Evolutionary conservation across 2,888 invertebrate genomes (phyloP), one percentile per base, ranked within the genome.

Genomic region (Resseliella maxima): DNA sequence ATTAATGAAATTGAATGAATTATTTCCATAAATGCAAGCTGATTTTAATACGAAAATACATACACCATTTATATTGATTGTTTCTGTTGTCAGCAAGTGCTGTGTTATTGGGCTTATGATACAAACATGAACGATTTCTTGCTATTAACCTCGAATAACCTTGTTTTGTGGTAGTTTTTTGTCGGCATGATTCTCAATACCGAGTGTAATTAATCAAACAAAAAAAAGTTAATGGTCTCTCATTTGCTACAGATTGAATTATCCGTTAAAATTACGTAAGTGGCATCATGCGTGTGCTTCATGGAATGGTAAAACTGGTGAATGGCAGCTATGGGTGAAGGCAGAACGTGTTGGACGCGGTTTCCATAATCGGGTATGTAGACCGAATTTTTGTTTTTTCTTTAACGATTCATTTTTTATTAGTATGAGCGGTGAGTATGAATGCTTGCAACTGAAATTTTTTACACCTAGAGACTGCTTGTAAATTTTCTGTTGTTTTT

Each of bases 281-380:
- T 96, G 96, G 96, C 96, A 96, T 92, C 96, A 96, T 90, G 94
- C 95, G 86, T 96, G 96, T 89, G 95, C 95, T 89, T 96, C 96
- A 86, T 96, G 96, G 96, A 96, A 96, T 90, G 96, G 96, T 27
- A 95, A 94, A 90, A 96, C 96, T 10, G 96, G 96, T 85, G 96
- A 96, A 91, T 96, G 96, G 96, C 96, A 96, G 91, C 94, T 96
- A 88, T 96, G 96, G 96, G 94, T 96, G 87, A 96, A 96, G 90
- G 94, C 94, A 31, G 96, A 96, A 90, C 93, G 96, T 88, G 96
- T 96, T 86, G 96, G 96, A 88, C 93, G 96, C 89, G 96, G 96
- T 87, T 96, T 96, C 90, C 95, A 96, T 91, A 96, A 96, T 90
- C 93, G 96, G 91, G 96, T 96, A 92, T 94, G 94, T 91, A 50